phyloP scores from a whole-genome alignment of 2,113 vertebrate species.

The Eudyptes chrysolophus region DNA sequence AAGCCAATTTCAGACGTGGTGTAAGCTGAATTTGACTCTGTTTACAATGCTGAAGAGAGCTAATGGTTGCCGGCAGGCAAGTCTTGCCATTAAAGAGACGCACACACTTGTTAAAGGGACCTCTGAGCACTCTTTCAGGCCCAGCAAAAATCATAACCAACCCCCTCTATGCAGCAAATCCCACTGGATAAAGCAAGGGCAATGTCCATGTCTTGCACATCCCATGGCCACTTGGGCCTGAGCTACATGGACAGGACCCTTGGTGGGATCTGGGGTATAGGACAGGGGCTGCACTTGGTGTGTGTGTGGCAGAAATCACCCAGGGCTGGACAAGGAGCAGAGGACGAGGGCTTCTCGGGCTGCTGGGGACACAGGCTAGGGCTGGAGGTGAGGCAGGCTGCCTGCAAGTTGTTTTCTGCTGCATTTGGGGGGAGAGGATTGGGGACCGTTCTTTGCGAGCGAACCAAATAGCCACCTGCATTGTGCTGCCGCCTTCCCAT shows the following conservation, averaged over 20 bases:
- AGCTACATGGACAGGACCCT: neutral
- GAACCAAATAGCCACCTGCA: neutral
- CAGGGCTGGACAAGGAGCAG: neutral
- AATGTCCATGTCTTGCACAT: neutral
- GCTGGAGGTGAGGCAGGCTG: neutral
- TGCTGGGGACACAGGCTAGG: neutral
- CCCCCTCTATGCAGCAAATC: neutral
- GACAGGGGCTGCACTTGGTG: neutral
- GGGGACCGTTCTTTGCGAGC: rapidly evolving
- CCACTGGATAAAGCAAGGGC: neutral
- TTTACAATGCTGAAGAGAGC: neutral
- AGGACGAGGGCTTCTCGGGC: neutral
- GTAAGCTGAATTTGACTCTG: neutral
- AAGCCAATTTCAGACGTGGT: constrained; percentile 44
- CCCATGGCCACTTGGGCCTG: neutral
- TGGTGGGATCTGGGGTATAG: neutral
- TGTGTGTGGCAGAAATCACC: neutral
- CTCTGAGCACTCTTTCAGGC: neutral
- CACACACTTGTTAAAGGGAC: neutral
- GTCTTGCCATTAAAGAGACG: neutral
- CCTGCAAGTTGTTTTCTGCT: neutral
- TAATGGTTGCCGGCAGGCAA: constrained; percentile 7
- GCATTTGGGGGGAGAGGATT: neutral
- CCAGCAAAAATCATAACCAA: neutral
- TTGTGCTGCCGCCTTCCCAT: neutral